These are phyloP conservation scores for Python bivittatus DNA, from an alignment of 2,113 vertebrate species.

Conservation along the genomic window DNA sequence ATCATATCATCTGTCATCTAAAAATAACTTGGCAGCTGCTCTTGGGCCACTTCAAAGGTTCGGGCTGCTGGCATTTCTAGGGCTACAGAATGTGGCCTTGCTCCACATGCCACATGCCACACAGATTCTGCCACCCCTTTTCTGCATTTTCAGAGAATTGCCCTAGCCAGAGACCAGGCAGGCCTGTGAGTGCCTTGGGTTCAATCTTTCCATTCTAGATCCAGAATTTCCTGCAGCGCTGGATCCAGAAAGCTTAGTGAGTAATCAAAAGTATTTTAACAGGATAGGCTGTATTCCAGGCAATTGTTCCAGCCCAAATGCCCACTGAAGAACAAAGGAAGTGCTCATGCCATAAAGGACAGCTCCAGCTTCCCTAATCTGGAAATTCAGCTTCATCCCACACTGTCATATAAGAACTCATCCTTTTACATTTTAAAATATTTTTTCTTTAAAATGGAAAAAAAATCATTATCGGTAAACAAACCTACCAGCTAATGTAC, in stretches of 20 bases:
- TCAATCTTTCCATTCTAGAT: background rate
- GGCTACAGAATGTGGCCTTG: no score
- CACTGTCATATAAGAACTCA: background rate
- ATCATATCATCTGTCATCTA: no score
- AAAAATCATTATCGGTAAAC: constrained; percentile 58
- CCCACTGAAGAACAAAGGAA: background rate
- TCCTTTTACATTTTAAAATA: constrained; percentile 45
- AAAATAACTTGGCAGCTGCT: no score
- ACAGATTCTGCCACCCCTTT: background rate
- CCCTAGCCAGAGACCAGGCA: no score
- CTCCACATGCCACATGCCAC: no score
- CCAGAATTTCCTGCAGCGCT: background rate
- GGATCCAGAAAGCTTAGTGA: no score
- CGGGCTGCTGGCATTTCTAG: no score
- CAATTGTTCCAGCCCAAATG: background rate
- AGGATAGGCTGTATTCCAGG: background rate
- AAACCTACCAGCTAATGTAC: constrained; percentile 57
- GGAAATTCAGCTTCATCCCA: fast-evolving
- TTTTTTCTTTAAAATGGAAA: constrained; percentile 29
- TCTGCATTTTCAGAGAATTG: background rate
- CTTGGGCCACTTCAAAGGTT: no score
- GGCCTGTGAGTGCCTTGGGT: background rate
- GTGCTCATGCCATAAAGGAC: background rate
- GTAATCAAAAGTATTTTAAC: background rate
- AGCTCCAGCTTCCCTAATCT: background rate